A percentile compares a stretch with the other conserved stretches of the same genome.
Evolutionary conservation across 2,888 invertebrate genomes (phyloP).

Genomic region (Apoderus coryli): DNA sequence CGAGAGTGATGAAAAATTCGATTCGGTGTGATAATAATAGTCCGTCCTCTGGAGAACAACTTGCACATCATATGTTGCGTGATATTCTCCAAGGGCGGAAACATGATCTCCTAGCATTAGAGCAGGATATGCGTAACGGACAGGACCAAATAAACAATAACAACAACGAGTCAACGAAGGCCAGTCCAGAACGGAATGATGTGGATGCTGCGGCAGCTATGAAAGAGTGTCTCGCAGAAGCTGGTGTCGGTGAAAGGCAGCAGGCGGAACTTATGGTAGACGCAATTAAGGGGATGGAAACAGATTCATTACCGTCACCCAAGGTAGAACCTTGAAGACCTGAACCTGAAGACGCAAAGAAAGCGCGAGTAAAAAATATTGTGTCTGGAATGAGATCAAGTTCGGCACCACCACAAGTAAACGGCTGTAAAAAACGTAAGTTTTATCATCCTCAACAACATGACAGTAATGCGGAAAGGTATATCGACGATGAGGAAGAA

Average conservation of each 20-base stretch:
- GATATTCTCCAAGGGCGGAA: slow-evolving; percentile 83
- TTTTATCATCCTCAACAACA: slow-evolving; percentile 92
- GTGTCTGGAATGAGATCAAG: slow-evolving; percentile 86
- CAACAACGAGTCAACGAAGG: slow-evolving; percentile 38
- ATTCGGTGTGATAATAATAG: slow-evolving; percentile 34
- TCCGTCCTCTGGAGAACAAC: slow-evolving; percentile 38
- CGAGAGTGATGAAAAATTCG: too few species aligned
- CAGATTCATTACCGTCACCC: slow-evolving; percentile 45
- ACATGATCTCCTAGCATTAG: slow-evolving; percentile 60
- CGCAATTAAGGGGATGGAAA: slow-evolving; percentile 45
- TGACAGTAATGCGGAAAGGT: slow-evolving; percentile 49
- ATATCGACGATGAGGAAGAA: slow-evolving; percentile 58
- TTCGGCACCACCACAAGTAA: slow-evolving; percentile 67
- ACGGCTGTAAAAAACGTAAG: slow-evolving; percentile 92
- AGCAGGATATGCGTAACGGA: slow-evolving; percentile 47
- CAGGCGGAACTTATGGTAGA: slow-evolving; percentile 40
- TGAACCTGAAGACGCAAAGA: slow-evolving; percentile 58
- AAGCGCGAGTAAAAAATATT: slow-evolving; percentile 89
- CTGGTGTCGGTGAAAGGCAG: slow-evolving; percentile 38
- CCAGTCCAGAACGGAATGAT: slow-evolving; percentile 28
- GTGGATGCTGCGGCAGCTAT: slow-evolving; percentile 17
- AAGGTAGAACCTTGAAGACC: slow-evolving; percentile 44
- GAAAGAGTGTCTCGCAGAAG: slow-evolving; percentile 47
- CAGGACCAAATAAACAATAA: slow-evolving; percentile 34
- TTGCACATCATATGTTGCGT: slow-evolving; percentile 73